Evolutionary conservation across 2,888 invertebrate genomes (phyloP), one percentile per base, ranked within the genome.

Genomic region (Labia minor): DNA sequence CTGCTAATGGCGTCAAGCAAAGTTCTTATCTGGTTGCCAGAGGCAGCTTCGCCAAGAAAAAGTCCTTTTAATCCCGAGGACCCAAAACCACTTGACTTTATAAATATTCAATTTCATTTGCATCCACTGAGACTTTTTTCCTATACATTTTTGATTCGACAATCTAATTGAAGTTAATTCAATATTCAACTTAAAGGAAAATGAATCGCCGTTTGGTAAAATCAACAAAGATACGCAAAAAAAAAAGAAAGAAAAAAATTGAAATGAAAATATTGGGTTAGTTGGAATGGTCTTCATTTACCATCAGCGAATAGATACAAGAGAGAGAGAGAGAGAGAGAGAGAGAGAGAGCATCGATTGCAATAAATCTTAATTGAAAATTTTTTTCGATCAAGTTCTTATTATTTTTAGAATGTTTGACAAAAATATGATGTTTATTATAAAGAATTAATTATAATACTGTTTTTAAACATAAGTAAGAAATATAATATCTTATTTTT

Each of bases 21-120:
- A 49, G 49, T 49, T 11, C 49, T 49, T 49, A 49, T 49, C 49
- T 49, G 16, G 14, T 14, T 49, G 49, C 49, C 49, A 16, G 49
- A 49, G 14, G 49, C 49, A 49, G 49, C 49, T 16, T 16, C 49
- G 14, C 2, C 49, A 49, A 49, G 49, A 49, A 16, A 49, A 16
- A 49, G 49, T 49, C 49, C 2, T 49, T 49, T 49, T 49, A 49
- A 49, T 49, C 49, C 49, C 16, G 49, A 49, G 49, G 49, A 49
- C 49, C 49, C n/a, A n/a, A n/a, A 49, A 14, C 49, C 49, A 11
- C 49, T 49, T 49, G n/a, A 49, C 49, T 49, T 49, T 49, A 49
- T 49, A 49, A 49, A 49, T 49, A 49, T 49, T 49, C 49, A 49
- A 49, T 49, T 49, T 49, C 49, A 49, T 49, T 49, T 49, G 49